phyloP scores from a whole-genome alignment of 2,113 vertebrate genomes.

The Pteruthius melanotis region DNA sequence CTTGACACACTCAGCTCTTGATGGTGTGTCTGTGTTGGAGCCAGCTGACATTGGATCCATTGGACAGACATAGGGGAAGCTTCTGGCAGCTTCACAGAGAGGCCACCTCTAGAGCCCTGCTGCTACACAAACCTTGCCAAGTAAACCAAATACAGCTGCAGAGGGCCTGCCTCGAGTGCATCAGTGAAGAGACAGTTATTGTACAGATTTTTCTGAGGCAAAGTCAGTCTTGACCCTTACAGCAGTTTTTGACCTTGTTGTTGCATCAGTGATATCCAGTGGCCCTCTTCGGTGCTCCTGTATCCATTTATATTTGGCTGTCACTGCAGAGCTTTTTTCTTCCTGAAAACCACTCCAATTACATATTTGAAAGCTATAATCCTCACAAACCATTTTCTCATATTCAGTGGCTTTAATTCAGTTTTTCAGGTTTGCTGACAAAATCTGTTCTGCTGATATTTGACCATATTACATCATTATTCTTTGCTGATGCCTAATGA shows the following conservation, averaged over 20 bases:
- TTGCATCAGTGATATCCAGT: background rate
- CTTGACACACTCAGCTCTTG: background rate
- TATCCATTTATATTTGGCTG: background rate
- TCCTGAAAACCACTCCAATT: background rate
- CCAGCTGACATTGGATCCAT: background rate
- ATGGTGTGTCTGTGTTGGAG: background rate
- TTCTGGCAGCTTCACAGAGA: background rate
- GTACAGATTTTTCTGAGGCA: background rate
- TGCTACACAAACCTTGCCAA: background rate
- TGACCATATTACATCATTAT: background rate
- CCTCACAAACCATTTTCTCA: background rate
- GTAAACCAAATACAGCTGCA: background rate
- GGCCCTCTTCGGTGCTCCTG: background rate
- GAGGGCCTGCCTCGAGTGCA: background rate
- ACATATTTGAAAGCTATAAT: background rate
- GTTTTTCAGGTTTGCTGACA: background rate
- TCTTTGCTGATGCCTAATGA: background rate
- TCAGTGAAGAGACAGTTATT: background rate
- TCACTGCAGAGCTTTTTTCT: background rate
- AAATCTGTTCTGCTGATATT: background rate
- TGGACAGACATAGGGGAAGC: accelerated
- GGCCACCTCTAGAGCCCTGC: background rate
- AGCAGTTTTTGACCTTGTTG: background rate
- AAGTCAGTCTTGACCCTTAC: background rate
- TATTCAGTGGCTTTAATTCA: background rate